Evolutionary conservation across 2,888 invertebrate genomes (phyloP), one percentile per base, ranked within the genome.

Genomic region (Antheraea yamamai): DNA sequence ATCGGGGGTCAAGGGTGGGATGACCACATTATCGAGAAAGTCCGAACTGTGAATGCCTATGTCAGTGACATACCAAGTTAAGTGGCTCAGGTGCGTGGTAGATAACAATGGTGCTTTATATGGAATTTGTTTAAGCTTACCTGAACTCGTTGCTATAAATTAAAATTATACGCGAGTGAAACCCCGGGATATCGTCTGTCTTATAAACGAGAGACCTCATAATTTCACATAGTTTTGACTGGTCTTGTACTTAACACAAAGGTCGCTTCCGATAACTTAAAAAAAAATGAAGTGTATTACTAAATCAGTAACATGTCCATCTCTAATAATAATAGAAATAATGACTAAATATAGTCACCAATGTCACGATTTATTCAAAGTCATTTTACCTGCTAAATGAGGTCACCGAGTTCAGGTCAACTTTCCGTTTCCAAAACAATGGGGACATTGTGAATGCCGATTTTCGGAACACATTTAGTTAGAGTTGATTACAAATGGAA

Each of bases 391-490:
- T 51, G 23, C 77, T 76, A 77, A 78, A 79, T 82, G 77, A 84
- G 84, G 84, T 85, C 81, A 74, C 64, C 75, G 77, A 80, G 84
- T 84, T 85, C 80, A 82, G 82, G 80, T 78, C 74, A 74, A 81
- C 82, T 85, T 85, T 81, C 83, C 81, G 82, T 73, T 77, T 81
- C 80, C 72, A 75, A 82, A 85, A 86, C 87, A 87, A 87, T 85
- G 83, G 78, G 78, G 76, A 78, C 80, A 86, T 88, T 87, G 85
- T 88, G 83, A 77, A 76, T 79, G 77, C 75, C 78, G 80, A 77
- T 81, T 85, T 82, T 81, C 72, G 77, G 82, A 81, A 82, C 85
- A 81, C 81, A 83, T 85, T 87, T 79, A 76, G 80, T 81, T 81
- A 80, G 77, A 77, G 80, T 78, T 79, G 77, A 82, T 83, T 83